Base-by-base conservation (phyloP, 2,797 vertebrate genomes). In the Amblyraja radiata region DNA sequence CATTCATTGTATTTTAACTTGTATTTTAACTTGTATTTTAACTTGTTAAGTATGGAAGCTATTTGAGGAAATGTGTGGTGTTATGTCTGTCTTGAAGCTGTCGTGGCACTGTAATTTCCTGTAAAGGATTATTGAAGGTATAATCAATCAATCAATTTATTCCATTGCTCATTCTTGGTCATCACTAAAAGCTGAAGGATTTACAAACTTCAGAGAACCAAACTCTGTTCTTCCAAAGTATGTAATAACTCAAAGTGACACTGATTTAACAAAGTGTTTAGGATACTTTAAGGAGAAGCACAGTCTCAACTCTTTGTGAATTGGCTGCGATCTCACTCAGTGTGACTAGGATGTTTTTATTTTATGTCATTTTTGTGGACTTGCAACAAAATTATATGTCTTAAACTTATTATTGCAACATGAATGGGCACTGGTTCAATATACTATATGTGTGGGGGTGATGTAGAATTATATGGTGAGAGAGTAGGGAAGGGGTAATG, bases 201-300 rank as follows among this genome's bases (percentile, higher is more conserved):
- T 76, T 74, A 13, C 25, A 92, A 58, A 76, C 39, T n/a, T 23
- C 46, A 76, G 39, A 54, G 71, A 76, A n/a, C n/a, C 73, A 1
- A 6, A 25, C 71, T 54, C 54, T 76, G 25, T 11, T 58, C 46
- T 73, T 74, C 39, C 36, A 91, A 91, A 39, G 36, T 91, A 23
- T 46, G 39, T 68, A 68, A 36, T 90, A 90, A 90, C n/a, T 32
- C 86, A 90, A 68, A 13, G n/a, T 91, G 90, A 58, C 68, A 73
- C 68, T 14, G 25, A 76, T 54, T 92, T 25, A 76, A 73, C 13
- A 25, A 25, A 54, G 11, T n/a, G 6, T 16, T 76, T 92, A 2
- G 68, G 90, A 91, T 91, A 74, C 28, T 63, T 14, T 18, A 18
- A 65, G 58, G 61, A 8, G n/a, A 21, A 88, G 6, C n/a, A 58